Conservation (phyloP, 2,113 vertebrate genomes). For the Bagarius yarrelli region DNA sequence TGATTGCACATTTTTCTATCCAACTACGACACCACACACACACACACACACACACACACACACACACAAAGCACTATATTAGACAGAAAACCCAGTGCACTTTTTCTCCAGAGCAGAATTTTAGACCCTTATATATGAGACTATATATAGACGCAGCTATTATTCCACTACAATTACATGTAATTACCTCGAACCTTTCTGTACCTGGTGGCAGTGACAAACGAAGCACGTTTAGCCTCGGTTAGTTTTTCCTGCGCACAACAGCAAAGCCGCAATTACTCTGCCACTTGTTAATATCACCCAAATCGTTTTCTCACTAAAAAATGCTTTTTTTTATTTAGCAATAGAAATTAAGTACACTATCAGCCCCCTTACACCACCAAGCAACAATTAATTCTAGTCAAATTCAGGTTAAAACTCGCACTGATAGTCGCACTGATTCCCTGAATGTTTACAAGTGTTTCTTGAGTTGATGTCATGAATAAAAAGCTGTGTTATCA, state of each 20-base stretch:
- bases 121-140: slow-evolving; percentile 18
- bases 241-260: slow-evolving; percentile 25
- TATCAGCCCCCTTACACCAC: neutral
- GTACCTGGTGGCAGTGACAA: slow-evolving; percentile 55
- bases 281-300: slow-evolving; percentile 13
- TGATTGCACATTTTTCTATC: slow-evolving; percentile 12
- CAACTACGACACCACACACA: slow-evolving; percentile 21
- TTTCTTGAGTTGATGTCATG: neutral
- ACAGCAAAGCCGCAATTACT: slow-evolving; percentile 45
- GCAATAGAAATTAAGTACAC: neutral
- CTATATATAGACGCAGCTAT: slow-evolving; percentile 41
- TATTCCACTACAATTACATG: slow-evolving; percentile 52
- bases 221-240: slow-evolving; percentile 45
- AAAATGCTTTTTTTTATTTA: neutral
- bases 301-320: neutral
- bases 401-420: too few species aligned
- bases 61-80: neutral
- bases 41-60: slow-evolving; percentile 15
- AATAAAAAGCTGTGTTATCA: neutral
- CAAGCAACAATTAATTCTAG: neutral
- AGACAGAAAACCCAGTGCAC: too few species aligned
- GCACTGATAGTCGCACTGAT: neutral
- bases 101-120: neutral
- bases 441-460: neutral
- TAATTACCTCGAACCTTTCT: slow-evolving; percentile 51